Evolutionary conservation across 2,113 vertebrate species (phyloP), one percentile per base, ranked within the genome.

Genomic region (Lamprotornis superbus): DNA sequence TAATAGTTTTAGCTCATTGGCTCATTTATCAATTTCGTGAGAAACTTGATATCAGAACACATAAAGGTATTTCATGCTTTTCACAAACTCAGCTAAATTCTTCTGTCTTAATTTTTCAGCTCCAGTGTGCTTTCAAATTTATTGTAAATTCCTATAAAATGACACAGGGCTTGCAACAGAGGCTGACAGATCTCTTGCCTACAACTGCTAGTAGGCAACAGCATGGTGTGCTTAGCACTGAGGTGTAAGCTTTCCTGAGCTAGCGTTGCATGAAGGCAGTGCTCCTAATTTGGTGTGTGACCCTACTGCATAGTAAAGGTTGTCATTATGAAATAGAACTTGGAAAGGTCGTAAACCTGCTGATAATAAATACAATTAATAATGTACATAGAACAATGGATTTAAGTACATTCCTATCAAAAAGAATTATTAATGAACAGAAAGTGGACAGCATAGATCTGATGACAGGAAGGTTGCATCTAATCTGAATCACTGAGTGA

Each of bases 401-500:
- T 96, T 98, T 97, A 96, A 96, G 74, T 90, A 83, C 69, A 79
- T 96, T 98, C 89, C 69, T 96, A 94, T 97, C 47, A 96, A 78
- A 98, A 97, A 96, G 95, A 98, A 98, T 97, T 97, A 96, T 98
- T 98, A 97, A 96, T 98, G 98, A 98, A 98, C 98, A 97, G 96
- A 97, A 98, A 98, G 97, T 98, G 97, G 98, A 98, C 98, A 98
- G 90, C 98, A 98, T 98, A 93, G 95, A 97, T 97, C 97, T 97
- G 97, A 96, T 98, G 97, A 98, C 97, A 97, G 95, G 96, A 97
- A 97, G 97, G 96, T 98, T 98, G 97, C 94, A 93, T 97, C 96
- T 98, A 94, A 97, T 97, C 97, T 98, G 98, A 98, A 98, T 98
- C 98, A 98, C 97, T 98, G 97, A 98, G 98, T 98, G 98, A 98